These are phyloP conservation scores for Chaetorhynchus papuensis DNA, from an alignment of 2,113 vertebrate genomes.

Conservation along the genomic window DNA sequence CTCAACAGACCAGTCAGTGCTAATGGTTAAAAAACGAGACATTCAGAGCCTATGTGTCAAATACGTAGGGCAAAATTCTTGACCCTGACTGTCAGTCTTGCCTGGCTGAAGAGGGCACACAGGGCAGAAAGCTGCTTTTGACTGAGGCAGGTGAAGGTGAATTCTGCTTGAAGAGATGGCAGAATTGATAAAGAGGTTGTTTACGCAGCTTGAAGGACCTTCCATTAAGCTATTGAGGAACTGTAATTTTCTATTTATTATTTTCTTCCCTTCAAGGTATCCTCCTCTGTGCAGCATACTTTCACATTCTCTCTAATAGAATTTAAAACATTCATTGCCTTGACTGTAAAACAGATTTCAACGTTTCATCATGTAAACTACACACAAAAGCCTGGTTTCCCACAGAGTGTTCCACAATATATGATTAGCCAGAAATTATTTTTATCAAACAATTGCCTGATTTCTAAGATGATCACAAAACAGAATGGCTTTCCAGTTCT, in stretches of 20 bases:
- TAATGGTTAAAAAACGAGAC: conserved; percentile 1
- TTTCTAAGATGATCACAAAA: not conserved
- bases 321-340: not conserved
- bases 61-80: not conserved
- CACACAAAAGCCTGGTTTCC: not conserved
- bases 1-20: not conserved
- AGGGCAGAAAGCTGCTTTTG: not conserved
- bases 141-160: not conserved
- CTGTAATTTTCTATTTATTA: not conserved
- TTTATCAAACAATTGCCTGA: not conserved
- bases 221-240: not conserved
- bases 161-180: not conserved
- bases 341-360: not conserved
- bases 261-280: not conserved
- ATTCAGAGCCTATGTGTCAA: conserved; percentile 39
- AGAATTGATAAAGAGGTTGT: not conserved
- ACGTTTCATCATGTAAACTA: not conserved
- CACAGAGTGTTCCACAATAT: not conserved
- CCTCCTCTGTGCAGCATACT: not conserved
- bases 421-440: not conserved
- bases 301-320: not conserved
- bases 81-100: not conserved
- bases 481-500: not conserved
- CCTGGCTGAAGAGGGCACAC: not conserved
- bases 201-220: not conserved